Evolutionary conservation across 2,113 vertebrate species (phyloP).

Genomic region (Forbesichthys agassizii): DNA sequence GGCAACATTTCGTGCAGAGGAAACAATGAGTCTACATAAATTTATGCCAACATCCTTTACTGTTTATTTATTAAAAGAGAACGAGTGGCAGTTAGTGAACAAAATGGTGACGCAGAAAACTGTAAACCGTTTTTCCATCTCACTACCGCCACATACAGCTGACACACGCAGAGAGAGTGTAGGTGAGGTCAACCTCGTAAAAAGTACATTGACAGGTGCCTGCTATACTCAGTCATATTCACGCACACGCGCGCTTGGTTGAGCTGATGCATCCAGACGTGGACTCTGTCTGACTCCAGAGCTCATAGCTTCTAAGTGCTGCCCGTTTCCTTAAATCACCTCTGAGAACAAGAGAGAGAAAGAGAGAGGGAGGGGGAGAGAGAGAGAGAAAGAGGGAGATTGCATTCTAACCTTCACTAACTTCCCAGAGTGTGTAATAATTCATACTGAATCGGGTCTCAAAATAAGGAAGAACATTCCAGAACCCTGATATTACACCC

Average conservation of each 20-base stretch:
- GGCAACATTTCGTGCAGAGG: too few species aligned
- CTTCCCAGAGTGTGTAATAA: conserved; percentile 14
- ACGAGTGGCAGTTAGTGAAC: conserved; percentile 5
- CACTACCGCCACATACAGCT: conserved; percentile 48
- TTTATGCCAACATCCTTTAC: too few species aligned
- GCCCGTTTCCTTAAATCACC: conserved; percentile 64
- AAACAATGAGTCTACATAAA: too few species aligned
- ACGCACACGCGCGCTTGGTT: conserved; percentile 42
- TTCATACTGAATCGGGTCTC: conserved; percentile 31
- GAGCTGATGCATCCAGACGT: conserved; percentile 63
- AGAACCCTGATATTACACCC: conserved; percentile 31
- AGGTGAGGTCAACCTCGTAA: conserved; percentile 67
- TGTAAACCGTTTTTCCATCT: conserved; percentile 52
- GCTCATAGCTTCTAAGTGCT: conserved; percentile 62
- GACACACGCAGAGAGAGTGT: conserved; percentile 63
- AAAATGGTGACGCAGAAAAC: conserved; percentile 32
- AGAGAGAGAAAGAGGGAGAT: conserved; percentile 20
- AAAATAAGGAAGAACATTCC: conserved; percentile 13
- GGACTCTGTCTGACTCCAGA: conserved; percentile 61
- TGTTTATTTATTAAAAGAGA: conserved; percentile 20
- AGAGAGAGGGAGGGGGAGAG: conserved; percentile 8
- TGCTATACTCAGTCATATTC: conserved; percentile 55
- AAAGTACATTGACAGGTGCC: conserved; percentile 65
- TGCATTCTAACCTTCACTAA: conserved; percentile 15
- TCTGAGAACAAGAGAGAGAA: conserved; percentile 14